Base-by-base conservation (phyloP, 2,113 vertebrate species). In the Oxygymnocypris stewartii region DNA sequence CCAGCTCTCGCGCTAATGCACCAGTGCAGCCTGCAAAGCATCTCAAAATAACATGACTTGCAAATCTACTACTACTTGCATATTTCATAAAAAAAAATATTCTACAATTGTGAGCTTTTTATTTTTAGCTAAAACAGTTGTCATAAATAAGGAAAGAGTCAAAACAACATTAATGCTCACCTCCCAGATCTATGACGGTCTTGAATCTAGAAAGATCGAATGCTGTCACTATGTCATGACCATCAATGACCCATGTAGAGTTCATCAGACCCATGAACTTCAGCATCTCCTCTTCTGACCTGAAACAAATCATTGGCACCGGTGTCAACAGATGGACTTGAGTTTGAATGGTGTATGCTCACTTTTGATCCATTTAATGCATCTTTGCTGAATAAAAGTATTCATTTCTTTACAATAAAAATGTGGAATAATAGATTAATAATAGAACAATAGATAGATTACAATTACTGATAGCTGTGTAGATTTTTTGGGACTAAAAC, bases 241-340 rank as follows among this genome's bases (percentile, higher is more conserved):
- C 93, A 10, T 95, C 93, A 0, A 95, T 92, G 61, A 90, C 84
- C 95, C 94, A 95, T 0, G 92, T 91, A 1, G 92, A 93, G 89
- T 95, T 93, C 95, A 95, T 95, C 85, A 95, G 84, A 74, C 93
- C 87, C 93, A 95, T 94, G 77, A 95, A 95, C 18, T 94, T 95
- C 80, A 94, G 88, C 94, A 91, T 94, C 90, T 95, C 93, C 84
- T 94, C 93, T 67, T 95, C 94, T 0, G 94, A 94, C 31, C 95
- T 95, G 89, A 37, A 88, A 88, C 69, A 28, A 47, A 67, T 37
- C 57, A 35, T 14, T 42, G 23, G 23, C 35, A 61, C 51, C 35
- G 3, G 11, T n/a, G 20, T 59, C 77, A 75, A 86, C 20, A 88
- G 18, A 78, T 4, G 4, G 20, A 59, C 2, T 59, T 59, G 57